A percentile compares a stretch with the other conserved stretches of the same genome.
phyloP scores from a whole-genome alignment of 2,797 vertebrate species.

The Eulemur albifrons region DNA sequence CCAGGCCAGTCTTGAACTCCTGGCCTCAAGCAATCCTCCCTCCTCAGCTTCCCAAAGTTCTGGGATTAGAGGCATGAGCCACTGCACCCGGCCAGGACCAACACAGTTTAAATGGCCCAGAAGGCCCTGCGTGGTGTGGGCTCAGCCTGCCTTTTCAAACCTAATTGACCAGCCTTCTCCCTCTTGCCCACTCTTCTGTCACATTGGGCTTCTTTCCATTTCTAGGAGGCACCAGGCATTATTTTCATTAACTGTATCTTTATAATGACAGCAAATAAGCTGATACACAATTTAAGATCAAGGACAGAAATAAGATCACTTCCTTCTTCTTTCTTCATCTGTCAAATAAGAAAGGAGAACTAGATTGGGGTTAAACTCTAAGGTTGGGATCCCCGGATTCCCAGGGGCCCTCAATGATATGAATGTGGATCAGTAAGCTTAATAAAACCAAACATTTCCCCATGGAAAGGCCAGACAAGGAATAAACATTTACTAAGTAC shows the following conservation, averaged over 20 bases:
- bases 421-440: not conserved
- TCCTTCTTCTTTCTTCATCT: not conserved
- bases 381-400: not conserved
- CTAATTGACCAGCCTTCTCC: not conserved
- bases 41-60: too few species aligned
- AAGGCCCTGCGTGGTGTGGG: not conserved
- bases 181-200: not conserved
- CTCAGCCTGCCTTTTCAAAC: not conserved
- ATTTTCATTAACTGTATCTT: not conserved
- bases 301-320: not conserved
- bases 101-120: too few species aligned
- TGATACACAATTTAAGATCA: not conserved
- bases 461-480: not conserved
- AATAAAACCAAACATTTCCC: not conserved
- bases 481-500: not conserved
- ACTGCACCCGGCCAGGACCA: too few species aligned
- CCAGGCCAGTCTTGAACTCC: too few species aligned
- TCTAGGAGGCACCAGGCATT: not conserved
- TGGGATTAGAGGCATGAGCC: too few species aligned
- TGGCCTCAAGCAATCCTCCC: too few species aligned
- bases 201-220: not conserved
- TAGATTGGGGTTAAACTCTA: not conserved
- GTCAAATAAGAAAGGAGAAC: not conserved
- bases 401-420: not conserved
- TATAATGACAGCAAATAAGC: not conserved